Conservation (phyloP, 2,797 vertebrate genomes). For the Myiotriccus ornatus region DNA sequence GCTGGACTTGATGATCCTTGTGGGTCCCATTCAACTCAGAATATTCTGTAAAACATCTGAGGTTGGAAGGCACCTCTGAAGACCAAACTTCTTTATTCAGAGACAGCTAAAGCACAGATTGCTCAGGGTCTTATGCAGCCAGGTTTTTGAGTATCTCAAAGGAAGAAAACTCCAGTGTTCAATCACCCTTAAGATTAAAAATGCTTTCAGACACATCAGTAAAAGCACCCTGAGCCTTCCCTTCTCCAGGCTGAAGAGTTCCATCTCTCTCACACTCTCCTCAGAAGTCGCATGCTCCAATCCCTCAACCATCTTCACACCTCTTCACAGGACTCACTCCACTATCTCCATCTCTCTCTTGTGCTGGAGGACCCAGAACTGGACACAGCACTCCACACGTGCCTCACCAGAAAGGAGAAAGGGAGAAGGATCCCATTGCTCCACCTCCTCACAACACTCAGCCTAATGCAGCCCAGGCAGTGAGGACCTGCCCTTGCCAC, state of each 20-base stretch:
- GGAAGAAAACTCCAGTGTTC: background rate
- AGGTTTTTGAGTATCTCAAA: background rate
- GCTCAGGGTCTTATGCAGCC: background rate
- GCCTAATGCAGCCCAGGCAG: background rate
- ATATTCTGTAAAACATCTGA: background rate
- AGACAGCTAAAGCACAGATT: background rate
- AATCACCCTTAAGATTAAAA: background rate
- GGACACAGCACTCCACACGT: background rate
- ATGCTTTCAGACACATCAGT: background rate
- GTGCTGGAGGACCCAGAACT: rapidly evolving
- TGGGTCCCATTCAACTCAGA: background rate
- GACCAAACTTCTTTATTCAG: background rate
- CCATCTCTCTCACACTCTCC: background rate
- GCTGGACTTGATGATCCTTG: background rate
- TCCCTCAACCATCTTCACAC: rapidly evolving
- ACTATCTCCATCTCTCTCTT: background rate
- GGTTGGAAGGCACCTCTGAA: background rate
- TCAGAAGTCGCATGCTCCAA: background rate
- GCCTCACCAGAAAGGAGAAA: background rate
- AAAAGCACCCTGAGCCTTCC: background rate
- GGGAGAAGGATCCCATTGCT: background rate
- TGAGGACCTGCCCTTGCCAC: background rate
- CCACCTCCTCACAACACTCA: background rate
- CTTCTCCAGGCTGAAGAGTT: background rate
- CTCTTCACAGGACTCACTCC: background rate